Base-by-base conservation (phyloP, 2,113 vertebrate genomes). In the Anas platyrhynchos region DNA sequence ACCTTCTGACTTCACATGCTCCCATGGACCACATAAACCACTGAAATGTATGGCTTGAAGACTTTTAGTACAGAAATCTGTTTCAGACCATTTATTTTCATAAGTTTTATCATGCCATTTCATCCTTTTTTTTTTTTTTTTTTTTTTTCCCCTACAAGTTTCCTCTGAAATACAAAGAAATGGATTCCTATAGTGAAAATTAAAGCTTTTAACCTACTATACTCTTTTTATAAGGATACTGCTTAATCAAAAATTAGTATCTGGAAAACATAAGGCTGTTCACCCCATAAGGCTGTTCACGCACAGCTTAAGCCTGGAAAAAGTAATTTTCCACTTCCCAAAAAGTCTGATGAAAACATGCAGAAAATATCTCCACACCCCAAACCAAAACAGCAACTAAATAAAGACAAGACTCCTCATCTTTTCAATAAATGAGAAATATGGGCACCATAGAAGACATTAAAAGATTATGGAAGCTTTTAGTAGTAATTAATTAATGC, bases 401-500 rank as follows among this genome's bases (percentile, higher is more conserved):
- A 31, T 36, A 73, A 78, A 78, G 10, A 48, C 8, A 83, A 48
- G 84, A 38, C 6, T 23, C 7, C 23, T 76, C 55, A 21, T 75
- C 7, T 6, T 76, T 88, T 72, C 22, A 65, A 6, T 68, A 68
- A 38, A 65, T 16, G 9, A 92, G 16, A 61, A 88, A 62, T 74
- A 32, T 20, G 50, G 12, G 4, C 21, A 87, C 20, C 75, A 29
- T 9, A 18, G 27, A 80, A 95, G 22, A 92, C 68, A 76, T 80
- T 83, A 71, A 63, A 89, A 89, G 16, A 91, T 89, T 68, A 55
- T 58, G 16, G 54, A 94, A 88, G 10, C 5, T 89, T 87, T 96
- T 91, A 93, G 76, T 62, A 97, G 13, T 31, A 96, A 94, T 92
- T 93, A 93, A 95, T 88, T 89, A 94, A 86, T 92, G 55, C 72